phyloP scores from a whole-genome alignment of 2,797 vertebrate species.

The Poeciliopsis paucimaculata region DNA sequence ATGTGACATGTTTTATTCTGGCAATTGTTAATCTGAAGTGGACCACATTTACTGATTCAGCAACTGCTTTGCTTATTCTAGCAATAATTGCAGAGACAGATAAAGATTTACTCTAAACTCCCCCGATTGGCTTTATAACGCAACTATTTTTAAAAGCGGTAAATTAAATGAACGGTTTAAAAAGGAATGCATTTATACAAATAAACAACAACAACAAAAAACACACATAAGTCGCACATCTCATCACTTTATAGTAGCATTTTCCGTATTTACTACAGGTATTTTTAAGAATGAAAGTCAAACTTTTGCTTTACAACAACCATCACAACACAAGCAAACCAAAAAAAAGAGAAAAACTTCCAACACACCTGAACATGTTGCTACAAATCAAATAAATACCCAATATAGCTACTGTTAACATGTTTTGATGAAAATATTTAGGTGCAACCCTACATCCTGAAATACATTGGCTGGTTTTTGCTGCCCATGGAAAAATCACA shows the following conservation, averaged over 20 bases:
- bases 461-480: too few species aligned
- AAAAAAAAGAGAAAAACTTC: neutral
- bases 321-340: neutral
- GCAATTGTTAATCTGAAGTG: neutral
- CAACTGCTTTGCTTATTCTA: neutral
- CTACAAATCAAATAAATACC: neutral
- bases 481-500: neutral
- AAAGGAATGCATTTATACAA: neutral
- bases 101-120: conserved; percentile 9
- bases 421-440: neutral
- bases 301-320: neutral
- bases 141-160: neutral
- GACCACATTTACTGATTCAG: neutral
- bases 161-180: neutral
- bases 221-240: neutral
- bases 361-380: neutral
- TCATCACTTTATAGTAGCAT: neutral
- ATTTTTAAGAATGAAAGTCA: neutral
- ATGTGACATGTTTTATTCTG: neutral
- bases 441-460: neutral
- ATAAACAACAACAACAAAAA: neutral
- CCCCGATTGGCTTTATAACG: neutral
- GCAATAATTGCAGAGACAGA: neutral
- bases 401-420: neutral
- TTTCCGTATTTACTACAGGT: neutral